Base-by-base conservation (phyloP, 2,113 vertebrate species). In the Sinocyclocheilus anophthalmus region DNA sequence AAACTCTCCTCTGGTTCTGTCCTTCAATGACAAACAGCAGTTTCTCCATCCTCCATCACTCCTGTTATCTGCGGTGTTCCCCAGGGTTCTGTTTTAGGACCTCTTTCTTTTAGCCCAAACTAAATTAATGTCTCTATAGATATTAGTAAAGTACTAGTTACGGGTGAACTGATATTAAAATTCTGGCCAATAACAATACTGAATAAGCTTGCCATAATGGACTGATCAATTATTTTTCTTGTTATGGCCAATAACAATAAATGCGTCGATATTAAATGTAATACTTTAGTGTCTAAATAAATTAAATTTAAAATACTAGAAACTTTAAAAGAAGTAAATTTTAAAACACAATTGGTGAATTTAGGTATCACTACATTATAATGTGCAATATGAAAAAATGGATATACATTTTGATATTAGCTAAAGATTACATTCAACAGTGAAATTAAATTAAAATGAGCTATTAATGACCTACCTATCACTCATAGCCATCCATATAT, bases 21-120 rank as follows among this genome's bases (percentile, higher is more conserved):
- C 37, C 26, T 57, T 79, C 76, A 37, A 42, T 65, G 78, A 65
- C 57, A 82, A 69, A 69, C 80, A 82, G 37, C 42, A 50, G 61
- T 53, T 69, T 50, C 53, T 79, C 18, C 30, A 50, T 45, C 45
- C 45, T 45, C 45, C 10, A 59, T 22, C 30, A 26, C 24, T 33
- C 7, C 26, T 78, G 76, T 77, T 77, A 30, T 20, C 76, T 33
- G 16, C 0, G 11, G 50, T 61, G 33, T 59, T 8, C 20, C 53
- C 20, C 20, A n/a, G 55, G 76, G 20, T 3, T 39, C 48, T 22
- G 76, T 39, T 33, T 16, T 79, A 7, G n/a, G 45, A 20, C 13
- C 48, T 16, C 48, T 77, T 77, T 72, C 65, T 69, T 37, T 42
- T 37, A 72, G 33, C 37, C 18, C 33, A 72, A 72, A 9, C 30